These are phyloP conservation scores for Girardinus metallicus DNA, from an alignment of 2,797 vertebrate species.

Conservation along the genomic window DNA sequence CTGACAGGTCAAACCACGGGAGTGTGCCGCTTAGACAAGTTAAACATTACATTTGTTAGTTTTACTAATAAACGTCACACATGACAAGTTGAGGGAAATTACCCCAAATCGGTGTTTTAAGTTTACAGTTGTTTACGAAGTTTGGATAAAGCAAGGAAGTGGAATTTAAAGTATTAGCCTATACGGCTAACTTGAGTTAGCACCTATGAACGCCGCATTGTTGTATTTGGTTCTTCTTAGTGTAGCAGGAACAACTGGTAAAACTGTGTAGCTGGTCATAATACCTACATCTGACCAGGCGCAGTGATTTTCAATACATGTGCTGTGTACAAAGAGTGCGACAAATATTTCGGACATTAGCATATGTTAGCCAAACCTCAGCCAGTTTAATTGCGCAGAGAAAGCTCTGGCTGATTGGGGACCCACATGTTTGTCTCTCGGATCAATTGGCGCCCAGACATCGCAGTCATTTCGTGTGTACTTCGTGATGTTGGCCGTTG, in stretches of 20 bases:
- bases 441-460: conserved; percentile 22
- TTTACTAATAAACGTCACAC: no score
- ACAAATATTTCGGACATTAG: conserved; percentile 24
- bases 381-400: conserved; percentile 69
- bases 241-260: conserved; percentile 8
- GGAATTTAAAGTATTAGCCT: conserved; percentile 50
- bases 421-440: conserved; percentile 69
- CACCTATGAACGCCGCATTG: conserved; percentile 64
- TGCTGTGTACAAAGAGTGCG: background rate
- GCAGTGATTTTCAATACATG: accelerated
- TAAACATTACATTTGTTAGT: background rate
- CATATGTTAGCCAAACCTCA: conserved; percentile 56
- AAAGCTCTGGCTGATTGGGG: conserved; percentile 41
- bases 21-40: background rate
- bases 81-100: background rate
- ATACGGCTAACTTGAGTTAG: conserved; percentile 48
- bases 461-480: background rate
- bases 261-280: background rate
- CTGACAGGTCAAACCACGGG: conserved; percentile 60
- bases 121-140: conserved; percentile 27
- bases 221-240: conserved; percentile 56
- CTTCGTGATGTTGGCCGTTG: accelerated
- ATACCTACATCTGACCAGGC: accelerated
- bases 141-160: conserved; percentile 58
- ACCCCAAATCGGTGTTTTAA: accelerated